phyloP scores from a whole-genome alignment of 2,113 vertebrate genomes.

The Fukomys damarensis region DNA sequence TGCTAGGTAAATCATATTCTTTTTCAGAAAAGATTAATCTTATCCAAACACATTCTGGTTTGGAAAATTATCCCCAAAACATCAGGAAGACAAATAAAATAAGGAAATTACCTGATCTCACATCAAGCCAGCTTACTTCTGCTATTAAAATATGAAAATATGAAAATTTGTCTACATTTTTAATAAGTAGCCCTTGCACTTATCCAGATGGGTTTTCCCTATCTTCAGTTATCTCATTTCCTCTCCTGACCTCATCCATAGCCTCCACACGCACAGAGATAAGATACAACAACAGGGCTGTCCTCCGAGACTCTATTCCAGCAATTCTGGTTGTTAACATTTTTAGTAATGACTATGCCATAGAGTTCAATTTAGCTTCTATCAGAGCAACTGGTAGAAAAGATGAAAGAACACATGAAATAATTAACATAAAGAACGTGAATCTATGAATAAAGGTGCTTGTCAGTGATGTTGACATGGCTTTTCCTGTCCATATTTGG shows the following conservation, averaged over 20 bases:
- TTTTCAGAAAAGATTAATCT: conserved; percentile 21
- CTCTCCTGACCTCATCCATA: not conserved
- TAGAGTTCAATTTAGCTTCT: not conserved
- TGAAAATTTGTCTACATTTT: not conserved
- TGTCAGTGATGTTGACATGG: not conserved
- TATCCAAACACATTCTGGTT: not conserved
- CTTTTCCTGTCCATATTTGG: not conserved
- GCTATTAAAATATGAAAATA: not conserved
- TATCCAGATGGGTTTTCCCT: not conserved
- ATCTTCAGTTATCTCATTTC: not conserved
- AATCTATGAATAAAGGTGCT: not conserved
- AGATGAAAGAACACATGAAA: not conserved
- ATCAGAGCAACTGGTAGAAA: not conserved
- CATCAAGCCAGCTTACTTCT: conserved; percentile 21
- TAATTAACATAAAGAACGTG: not conserved
- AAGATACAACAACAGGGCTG: not conserved
- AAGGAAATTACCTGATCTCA: not conserved
- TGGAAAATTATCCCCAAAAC: not conserved
- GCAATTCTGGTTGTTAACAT: not conserved
- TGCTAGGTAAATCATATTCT: conserved; percentile 51
- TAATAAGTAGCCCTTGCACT: not conserved
- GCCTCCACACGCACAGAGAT: not conserved
- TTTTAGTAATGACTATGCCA: not conserved
- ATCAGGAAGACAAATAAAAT: conserved; percentile 3
- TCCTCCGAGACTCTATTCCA: not conserved